phyloP scores from a whole-genome alignment of 1,140 invertebrate genomes.

The Trachelipus rathkii region DNA sequence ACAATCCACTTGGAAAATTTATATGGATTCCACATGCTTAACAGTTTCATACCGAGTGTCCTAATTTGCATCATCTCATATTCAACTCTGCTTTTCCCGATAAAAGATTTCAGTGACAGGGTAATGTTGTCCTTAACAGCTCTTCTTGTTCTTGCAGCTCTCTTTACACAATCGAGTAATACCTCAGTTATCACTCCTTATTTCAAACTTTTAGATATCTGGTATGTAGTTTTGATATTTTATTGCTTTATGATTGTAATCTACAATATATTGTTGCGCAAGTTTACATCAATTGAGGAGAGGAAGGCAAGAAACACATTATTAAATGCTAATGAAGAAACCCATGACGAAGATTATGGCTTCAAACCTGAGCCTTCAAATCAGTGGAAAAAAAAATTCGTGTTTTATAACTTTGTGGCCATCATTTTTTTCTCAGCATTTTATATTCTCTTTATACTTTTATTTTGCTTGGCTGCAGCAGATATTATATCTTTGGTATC shows the following conservation, averaged over 20 bases:
- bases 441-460: too few species aligned
- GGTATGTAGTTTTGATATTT: neutral
- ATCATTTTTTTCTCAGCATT: too few species aligned
- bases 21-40: constrained; percentile 2
- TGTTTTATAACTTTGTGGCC: too few species aligned
- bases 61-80: neutral
- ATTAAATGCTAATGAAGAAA: too few species aligned
- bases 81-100: neutral
- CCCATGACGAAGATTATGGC: too few species aligned
- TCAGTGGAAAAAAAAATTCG: too few species aligned
- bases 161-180: constrained; percentile 6
- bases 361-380: too few species aligned
- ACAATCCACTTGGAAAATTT: neutral
- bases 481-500: too few species aligned
- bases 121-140: constrained; percentile 17
- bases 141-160: constrained; percentile 13
- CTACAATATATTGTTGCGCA: neutral
- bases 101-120: constrained; percentile 3
- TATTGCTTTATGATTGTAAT: constrained; percentile 8
- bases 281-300: too few species aligned
- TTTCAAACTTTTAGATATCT: constrained; percentile 1
- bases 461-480: too few species aligned
- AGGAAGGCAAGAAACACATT: too few species aligned
- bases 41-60: neutral
- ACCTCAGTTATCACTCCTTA: neutral